These are phyloP conservation scores for Orchesellides sinensis DNA, from an alignment of 2,888 invertebrate species.

Conservation along the genomic window DNA sequence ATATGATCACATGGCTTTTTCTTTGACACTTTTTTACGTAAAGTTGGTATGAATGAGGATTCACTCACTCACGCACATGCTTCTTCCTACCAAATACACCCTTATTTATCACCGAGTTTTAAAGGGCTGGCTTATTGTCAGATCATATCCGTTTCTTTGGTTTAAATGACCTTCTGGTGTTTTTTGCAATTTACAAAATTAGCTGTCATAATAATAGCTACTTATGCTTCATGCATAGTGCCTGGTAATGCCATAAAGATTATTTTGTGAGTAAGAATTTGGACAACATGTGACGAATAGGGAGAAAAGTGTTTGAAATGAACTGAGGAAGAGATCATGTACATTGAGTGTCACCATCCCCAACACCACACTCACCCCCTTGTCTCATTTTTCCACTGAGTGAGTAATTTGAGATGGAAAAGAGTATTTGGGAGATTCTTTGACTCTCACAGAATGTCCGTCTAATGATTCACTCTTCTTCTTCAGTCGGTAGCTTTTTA, in stretches of 20 bases:
- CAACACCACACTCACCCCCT: slow-evolving; percentile 5
- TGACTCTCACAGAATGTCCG: slow-evolving; percentile 44
- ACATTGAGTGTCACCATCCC: slow-evolving; percentile 41
- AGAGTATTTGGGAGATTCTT: slow-evolving; percentile 44
- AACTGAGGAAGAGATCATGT: slow-evolving; percentile 43
- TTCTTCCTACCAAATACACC: no score
- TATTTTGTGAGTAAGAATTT: slow-evolving; percentile 50
- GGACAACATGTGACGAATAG: slow-evolving; percentile 60
- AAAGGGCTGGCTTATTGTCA: slow-evolving; percentile 56
- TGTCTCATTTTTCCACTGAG: slow-evolving; percentile 20
- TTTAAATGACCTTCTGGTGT: slow-evolving; percentile 52
- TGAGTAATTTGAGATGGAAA: slow-evolving; percentile 57
- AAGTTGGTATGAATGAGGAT: no score
- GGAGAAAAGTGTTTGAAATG: slow-evolving; percentile 38
- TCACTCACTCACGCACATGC: no score
- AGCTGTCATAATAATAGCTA: slow-evolving; percentile 52
- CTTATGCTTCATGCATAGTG: slow-evolving; percentile 9
- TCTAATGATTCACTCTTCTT: slow-evolving; percentile 47
- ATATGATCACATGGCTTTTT: no score
- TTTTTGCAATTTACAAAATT: slow-evolving; percentile 54
- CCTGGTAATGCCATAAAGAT: slow-evolving; percentile 46
- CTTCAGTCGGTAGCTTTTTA: slow-evolving; percentile 45
- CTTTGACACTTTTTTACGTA: no score
- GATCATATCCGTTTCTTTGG: slow-evolving; percentile 53
- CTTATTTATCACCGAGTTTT: slow-evolving; percentile 36